Evolutionary conservation across 2,797 vertebrate genomes (phyloP).

Genomic region (Danio albolineatus): DNA sequence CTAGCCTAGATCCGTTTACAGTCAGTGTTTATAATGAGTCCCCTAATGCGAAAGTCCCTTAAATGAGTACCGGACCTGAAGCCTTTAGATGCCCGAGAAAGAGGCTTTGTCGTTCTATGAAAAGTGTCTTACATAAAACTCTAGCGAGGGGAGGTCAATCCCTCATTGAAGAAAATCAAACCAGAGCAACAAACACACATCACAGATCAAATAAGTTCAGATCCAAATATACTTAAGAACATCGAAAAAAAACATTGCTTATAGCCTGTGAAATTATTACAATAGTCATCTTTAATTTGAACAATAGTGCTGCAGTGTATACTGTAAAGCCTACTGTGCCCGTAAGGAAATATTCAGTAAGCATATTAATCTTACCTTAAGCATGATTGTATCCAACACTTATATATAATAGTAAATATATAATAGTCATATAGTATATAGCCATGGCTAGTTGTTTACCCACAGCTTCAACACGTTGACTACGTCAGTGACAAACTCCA

Average conservation of each 20-base stretch:
- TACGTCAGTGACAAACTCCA: background rate
- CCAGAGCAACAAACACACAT: constrained; percentile 19
- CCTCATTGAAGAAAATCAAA: constrained; percentile 10
- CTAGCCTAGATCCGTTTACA: background rate
- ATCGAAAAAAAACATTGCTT: background rate
- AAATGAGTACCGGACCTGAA: background rate
- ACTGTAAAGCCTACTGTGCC: background rate
- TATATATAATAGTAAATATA: too few species aligned
- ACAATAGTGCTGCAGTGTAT: background rate
- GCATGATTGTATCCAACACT: too few species aligned
- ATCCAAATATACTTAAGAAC: background rate
- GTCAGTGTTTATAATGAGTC: background rate
- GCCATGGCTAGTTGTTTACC: background rate
- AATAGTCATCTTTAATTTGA: background rate
- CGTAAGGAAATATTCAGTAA: too few species aligned
- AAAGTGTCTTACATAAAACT: constrained; percentile 58
- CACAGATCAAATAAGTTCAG: constrained; percentile 20
- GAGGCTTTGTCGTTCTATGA: constrained; percentile 19
- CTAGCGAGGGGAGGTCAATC: constrained; percentile 33
- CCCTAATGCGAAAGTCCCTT: too few species aligned
- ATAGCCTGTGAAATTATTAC: background rate
- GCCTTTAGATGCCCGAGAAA: background rate
- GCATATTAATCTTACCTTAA: too few species aligned
- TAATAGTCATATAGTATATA: too few species aligned
- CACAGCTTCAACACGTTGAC: background rate